phyloP scores from a whole-genome alignment of 2,113 vertebrate genomes.

The Podarcis cretensis region DNA sequence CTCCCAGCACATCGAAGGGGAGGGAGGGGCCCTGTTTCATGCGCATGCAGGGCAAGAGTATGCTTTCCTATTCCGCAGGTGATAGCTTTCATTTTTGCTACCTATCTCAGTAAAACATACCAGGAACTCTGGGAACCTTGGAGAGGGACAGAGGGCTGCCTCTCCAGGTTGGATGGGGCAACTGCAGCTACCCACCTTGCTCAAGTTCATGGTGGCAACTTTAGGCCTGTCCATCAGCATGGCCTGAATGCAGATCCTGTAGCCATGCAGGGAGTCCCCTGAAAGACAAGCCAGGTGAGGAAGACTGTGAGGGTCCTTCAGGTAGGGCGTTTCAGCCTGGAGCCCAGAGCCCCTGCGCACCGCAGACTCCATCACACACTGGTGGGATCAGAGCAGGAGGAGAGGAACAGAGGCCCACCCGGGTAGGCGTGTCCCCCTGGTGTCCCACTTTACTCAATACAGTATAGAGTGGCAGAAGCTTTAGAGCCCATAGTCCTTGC shows the following conservation, averaged over 20 bases:
- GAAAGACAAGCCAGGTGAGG: not conserved
- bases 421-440: not conserved
- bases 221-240: constrained; percentile 88
- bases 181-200: constrained; percentile 81
- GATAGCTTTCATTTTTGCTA: no score
- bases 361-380: not conserved
- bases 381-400: not conserved
- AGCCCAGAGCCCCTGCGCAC: not conserved
- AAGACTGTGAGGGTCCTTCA: no score
- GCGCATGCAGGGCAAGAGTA: no score
- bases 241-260: constrained; percentile 95
- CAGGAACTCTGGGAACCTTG: no score
- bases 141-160: not conserved
- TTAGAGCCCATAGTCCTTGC: not conserved
- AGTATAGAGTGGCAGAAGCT: not conserved
- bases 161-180: fast-evolving
- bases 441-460: not conserved
- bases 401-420: not conserved
- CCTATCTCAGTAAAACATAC: no score
- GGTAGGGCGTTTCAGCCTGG: not conserved
- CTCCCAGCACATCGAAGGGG: no score
- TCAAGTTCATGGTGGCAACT: constrained; percentile 84
- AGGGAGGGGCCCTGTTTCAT: no score
- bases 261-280: constrained; percentile 93
- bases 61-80: no score